Evolutionary conservation across 2,797 vertebrate genomes (phyloP), one percentile per base, ranked within the genome.

Genomic region (Scarus forsteni): DNA sequence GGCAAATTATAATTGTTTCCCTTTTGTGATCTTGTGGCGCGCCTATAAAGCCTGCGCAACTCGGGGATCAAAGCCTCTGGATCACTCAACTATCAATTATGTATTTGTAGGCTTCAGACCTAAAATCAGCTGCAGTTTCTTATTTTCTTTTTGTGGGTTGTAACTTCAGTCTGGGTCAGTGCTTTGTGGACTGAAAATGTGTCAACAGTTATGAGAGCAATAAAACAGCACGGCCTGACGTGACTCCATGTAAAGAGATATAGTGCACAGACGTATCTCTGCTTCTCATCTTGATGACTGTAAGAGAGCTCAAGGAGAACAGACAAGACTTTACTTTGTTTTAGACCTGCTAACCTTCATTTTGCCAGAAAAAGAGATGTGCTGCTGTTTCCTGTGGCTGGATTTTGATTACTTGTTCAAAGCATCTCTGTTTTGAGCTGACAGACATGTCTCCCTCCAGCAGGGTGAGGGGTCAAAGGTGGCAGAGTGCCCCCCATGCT

Each of bases 51-150:
- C 54, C 45, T 45, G 14, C 43, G 4, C 57, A 85, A 65, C 67
- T 39, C 48, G 38, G 12, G 54, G 19, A 90, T 88, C 77, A 91
- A 87, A 92, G 70, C 60, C 57, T 57, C 48, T 56, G 64, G 60
- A 58, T 81, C 46, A 19, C 76, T 42, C 35, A 75, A 74, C 77
- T 57, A 70, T 35, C 39, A 86, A 85, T 90, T 88, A 85, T 81
- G 71, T 81, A 80, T 85, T 83, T 46, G 73, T 73, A 80, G 69
- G 40, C 66, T 39, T 44, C 8, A 74, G 75, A 73, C 43, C 53
- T 71, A 73, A 77, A 86, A 82, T 77, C 64, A 60, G 61, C 42
- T 55, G 36, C 19, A 69, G 65, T 49, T 60, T 80, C 46, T 80
- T 66, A 57, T 83, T 82, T 79, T 60, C 46, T 43, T 53, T 27